Base-by-base conservation (phyloP, 2,797 vertebrate species). In the Peromyscus aztecus region DNA sequence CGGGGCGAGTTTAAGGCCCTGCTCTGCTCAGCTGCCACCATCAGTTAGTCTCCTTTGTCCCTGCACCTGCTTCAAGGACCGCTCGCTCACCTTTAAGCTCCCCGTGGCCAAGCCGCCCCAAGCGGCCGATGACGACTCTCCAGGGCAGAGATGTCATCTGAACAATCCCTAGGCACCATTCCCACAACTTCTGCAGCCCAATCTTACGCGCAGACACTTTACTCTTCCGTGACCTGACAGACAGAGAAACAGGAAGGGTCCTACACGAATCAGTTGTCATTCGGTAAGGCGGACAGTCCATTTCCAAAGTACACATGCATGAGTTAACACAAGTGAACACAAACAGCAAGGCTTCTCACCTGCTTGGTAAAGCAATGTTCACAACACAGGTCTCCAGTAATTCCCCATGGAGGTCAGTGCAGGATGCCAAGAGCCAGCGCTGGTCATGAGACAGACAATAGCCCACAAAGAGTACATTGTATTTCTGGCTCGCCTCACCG, bases 381-480 rank as follows among this genome's bases (percentile, higher is more conserved):
- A 99, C 99, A 65, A 99, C 98, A 98, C 99, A 99, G 86, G 99
- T 99, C 97, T 99, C 99, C 97, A 99, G 46, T 65, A 99, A 98
- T 96, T 99, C 99, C 80, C 99, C 99, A 1, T 99, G 99, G 98
- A 99, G 99, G 98, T 99, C 99, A 0, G 99, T 99, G 98, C 99
- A 99, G 97, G 99, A 99, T 31, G 99, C 99, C 98, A 99, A 98
- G 85, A 99, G 99, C 99, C 99, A 99, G 87, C 99, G 99, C 98
- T 99, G 99, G 98, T 99, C 99, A 0, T 99, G 99, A 80, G 99
- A 99, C 94, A 99, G 98, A 97, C 99, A 99, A 96, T 99, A 99
- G 7, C 99, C 99, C 7, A 99, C 99, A 85, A 99, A 99, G 59
- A 99, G 99, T 92, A 99, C 99, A 0, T 99, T 99, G 98, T 99